These are phyloP conservation scores for Tauraco erythrolophus DNA, from an alignment of 2,113 vertebrate species.

Conservation along the genomic window DNA sequence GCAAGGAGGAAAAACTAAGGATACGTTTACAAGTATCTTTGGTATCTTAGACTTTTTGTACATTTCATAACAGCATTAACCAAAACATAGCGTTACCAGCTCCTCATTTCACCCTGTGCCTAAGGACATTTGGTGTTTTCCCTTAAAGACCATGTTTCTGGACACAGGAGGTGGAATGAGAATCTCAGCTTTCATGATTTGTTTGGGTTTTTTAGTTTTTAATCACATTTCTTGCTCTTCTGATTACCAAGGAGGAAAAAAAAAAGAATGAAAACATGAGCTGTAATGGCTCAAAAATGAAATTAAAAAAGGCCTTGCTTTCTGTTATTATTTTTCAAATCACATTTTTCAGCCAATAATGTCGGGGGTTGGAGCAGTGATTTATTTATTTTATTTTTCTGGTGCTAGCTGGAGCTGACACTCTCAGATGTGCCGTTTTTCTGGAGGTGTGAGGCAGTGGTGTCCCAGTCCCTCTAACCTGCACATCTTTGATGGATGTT, in stretches of 20 bases:
- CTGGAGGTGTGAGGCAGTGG: background rate
- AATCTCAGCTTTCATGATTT: conserved; percentile 29
- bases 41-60: background rate
- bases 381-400: background rate
- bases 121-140: background rate
- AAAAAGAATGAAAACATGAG: background rate
- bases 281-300: conserved; percentile 18
- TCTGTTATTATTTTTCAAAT: conserved; percentile 21
- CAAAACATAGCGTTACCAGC: background rate
- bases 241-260: background rate
- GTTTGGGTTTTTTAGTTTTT: background rate
- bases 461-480: background rate
- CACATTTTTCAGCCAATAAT: background rate
- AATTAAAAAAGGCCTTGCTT: background rate
- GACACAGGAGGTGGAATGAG: background rate
- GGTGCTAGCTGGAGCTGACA: background rate
- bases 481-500: background rate
- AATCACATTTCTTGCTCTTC: conserved; percentile 36
- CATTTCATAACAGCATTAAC: background rate
- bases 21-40: background rate
- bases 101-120: background rate
- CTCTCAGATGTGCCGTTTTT: background rate
- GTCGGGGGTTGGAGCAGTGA: background rate
- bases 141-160: background rate
- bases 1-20: background rate